These are phyloP conservation scores for Masnerella sp. DNA, from an alignment of 2,888 invertebrate genomes.

Conservation along the genomic window DNA sequence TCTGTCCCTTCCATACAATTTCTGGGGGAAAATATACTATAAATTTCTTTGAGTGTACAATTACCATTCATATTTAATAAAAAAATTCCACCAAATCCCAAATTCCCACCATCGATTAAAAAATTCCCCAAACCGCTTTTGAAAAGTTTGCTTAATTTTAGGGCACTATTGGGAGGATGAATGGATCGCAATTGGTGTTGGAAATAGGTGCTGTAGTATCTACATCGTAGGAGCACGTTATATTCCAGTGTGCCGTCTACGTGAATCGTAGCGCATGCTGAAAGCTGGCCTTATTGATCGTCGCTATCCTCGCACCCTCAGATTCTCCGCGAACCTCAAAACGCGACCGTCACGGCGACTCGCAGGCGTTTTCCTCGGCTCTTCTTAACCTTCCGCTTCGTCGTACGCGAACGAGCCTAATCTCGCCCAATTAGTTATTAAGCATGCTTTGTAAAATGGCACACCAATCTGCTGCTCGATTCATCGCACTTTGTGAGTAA, in stretches of 20 bases:
- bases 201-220: conserved; percentile 33
- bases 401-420: conserved; percentile 35
- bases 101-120: no score
- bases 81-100: no score
- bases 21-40: no score
- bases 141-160: no score
- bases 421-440: conserved; percentile 23
- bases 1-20: no score
- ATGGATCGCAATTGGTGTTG: no score
- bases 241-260: conserved; percentile 54
- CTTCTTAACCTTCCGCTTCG: conserved; percentile 53
- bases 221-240: conserved; percentile 28
- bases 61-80: no score
- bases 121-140: no score
- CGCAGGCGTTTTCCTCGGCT: conserved; percentile 51
- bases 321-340: conserved; percentile 70
- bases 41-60: no score
- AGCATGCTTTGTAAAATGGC: conserved; percentile 63
- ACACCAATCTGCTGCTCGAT: conserved; percentile 63
- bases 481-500: conserved; percentile 72
- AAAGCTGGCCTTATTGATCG: conserved; percentile 71
- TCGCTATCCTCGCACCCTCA: conserved; percentile 66
- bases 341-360: conserved; percentile 53
- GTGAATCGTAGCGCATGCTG: conserved; percentile 70
- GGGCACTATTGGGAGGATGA: no score